Percentiles rank a stretch among this genome's conserved stretches.
Evolutionary conservation across 2,888 invertebrate genomes (phyloP).

Genomic region (Mythimna pallens): DNA sequence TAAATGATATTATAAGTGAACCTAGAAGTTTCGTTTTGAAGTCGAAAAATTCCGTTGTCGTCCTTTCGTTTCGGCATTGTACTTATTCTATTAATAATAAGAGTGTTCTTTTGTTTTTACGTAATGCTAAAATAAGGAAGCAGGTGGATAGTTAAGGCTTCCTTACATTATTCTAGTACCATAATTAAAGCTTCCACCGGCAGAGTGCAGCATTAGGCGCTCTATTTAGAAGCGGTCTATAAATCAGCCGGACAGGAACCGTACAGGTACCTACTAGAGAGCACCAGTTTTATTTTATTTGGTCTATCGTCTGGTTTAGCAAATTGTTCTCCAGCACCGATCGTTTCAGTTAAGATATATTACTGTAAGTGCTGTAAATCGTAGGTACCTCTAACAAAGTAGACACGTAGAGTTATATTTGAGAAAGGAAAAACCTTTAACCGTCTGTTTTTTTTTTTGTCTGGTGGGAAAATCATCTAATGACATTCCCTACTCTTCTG

Average conservation of each 20-base stretch:
- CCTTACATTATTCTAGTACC: slow-evolving; percentile 20
- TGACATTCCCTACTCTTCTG: too few relatives aligned
- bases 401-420: background rate
- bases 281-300: slow-evolving; percentile 56
- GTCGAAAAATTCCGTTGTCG: background rate
- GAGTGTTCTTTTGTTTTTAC: slow-evolving; percentile 14
- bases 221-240: slow-evolving; percentile 50
- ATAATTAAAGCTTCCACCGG: slow-evolving; percentile 43
- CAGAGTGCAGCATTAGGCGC: slow-evolving; percentile 47
- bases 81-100: slow-evolving; percentile 8
- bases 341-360: slow-evolving; percentile 36
- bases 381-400: slow-evolving; percentile 6
- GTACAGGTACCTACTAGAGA: slow-evolving; percentile 40
- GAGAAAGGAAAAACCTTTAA: slow-evolving; percentile 6
- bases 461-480: too few relatives aligned
- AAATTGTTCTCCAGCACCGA: slow-evolving; percentile 30
- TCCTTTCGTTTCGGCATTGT: slow-evolving; percentile 6
- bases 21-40: slow-evolving; percentile 13
- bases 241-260: slow-evolving; percentile 49
- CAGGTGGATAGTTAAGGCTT: background rate
- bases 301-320: slow-evolving; percentile 30
- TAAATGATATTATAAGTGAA: slow-evolving; percentile 12
- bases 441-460: too few relatives aligned
- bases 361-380: slow-evolving; percentile 18
- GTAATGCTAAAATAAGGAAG: background rate